phyloP scores from a whole-genome alignment of 2,888 invertebrate species.

The Neocrepidodera transversa region DNA sequence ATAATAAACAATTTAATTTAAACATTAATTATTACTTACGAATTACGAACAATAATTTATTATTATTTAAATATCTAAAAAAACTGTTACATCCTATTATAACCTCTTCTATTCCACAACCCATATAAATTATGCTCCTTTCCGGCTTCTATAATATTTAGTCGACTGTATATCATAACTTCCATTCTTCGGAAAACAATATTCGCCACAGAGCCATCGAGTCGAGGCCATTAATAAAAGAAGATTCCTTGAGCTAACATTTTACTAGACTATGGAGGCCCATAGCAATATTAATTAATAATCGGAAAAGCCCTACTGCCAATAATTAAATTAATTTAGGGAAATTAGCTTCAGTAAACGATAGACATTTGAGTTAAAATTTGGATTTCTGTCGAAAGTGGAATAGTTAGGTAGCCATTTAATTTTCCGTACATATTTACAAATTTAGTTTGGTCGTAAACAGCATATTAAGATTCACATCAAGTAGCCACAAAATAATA shows the following conservation, averaged over 20 bases:
- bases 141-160: neutral
- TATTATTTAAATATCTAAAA: too few species aligned
- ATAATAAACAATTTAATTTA: too few species aligned
- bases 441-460: too few species aligned
- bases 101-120: neutral
- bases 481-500: too few species aligned
- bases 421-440: too few species aligned
- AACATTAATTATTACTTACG: too few species aligned
- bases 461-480: too few species aligned
- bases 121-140: constrained; percentile 9
- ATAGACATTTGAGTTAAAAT: constrained; percentile 14
- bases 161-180: constrained; percentile 15
- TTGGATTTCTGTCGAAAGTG: too few species aligned
- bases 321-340: constrained; percentile 35
- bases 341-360: constrained; percentile 20
- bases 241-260: constrained; percentile 27
- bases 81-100: neutral
- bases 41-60: too few species aligned
- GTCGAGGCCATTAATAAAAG: constrained; percentile 33
- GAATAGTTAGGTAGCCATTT: too few species aligned
- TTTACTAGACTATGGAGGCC: constrained; percentile 24
- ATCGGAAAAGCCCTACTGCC: constrained; percentile 28
- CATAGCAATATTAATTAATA: constrained; percentile 35
- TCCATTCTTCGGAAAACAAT: constrained; percentile 27
- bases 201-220: constrained; percentile 22